phyloP scores from a whole-genome alignment of 2,113 vertebrate genomes.

The Protobothrops flavoviridis region DNA sequence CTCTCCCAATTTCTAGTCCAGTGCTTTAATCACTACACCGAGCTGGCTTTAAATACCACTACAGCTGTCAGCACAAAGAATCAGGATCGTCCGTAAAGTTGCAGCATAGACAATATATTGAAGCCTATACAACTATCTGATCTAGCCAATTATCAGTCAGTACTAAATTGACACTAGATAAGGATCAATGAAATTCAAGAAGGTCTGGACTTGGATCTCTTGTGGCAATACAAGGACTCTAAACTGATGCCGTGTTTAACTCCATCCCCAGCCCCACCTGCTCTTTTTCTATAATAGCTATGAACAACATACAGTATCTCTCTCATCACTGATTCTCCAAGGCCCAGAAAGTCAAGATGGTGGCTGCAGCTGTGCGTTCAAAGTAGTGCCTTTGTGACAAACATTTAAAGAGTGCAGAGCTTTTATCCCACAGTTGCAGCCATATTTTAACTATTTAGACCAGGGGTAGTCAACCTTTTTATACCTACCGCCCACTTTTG shows the following conservation, averaged over 20 bases:
- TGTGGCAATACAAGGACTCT: not conserved
- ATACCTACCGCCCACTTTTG: too few relatives aligned
- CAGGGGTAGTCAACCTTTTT: too few relatives aligned
- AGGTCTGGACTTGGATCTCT: not conserved
- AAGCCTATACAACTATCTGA: not conserved
- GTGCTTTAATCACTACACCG: not conserved
- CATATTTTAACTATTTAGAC: not conserved
- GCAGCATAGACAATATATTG: too few relatives aligned
- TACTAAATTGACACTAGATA: not conserved
- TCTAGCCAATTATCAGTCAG: not conserved
- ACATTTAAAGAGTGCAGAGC: not conserved
- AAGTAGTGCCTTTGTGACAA: not conserved
- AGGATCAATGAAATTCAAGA: not conserved
- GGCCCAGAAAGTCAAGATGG: not conserved
- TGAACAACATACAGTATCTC: not conserved
- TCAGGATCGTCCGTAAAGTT: too few relatives aligned
- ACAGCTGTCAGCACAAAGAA: too few relatives aligned
- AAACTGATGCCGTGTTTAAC: not conserved
- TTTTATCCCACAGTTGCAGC: not conserved
- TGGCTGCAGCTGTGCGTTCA: not conserved
- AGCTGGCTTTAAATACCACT: not conserved
- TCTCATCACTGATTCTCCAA: not conserved
- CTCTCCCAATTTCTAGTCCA: not conserved
- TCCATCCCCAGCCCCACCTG: not conserved
- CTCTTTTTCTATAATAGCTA: not conserved